Evolutionary conservation across 2,797 vertebrate species (phyloP), one percentile per base, ranked within the genome.

Genomic region (Neostethus bicornis): DNA sequence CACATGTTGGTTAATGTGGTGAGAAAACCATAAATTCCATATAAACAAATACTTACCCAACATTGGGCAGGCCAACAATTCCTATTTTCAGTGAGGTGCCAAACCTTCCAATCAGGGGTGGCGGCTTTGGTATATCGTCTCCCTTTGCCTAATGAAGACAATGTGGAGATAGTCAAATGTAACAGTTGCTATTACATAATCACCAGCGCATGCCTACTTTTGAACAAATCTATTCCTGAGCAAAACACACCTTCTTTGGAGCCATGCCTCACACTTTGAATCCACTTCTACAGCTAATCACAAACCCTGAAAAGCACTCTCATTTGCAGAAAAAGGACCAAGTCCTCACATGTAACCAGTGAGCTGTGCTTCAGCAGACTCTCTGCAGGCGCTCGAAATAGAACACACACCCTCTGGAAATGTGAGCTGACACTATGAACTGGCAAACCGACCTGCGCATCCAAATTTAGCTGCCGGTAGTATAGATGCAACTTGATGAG

Each of bases 41-140:
- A 21, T 13, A 57, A 59, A 72, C 34, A 58, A 66, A 8, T 54
- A 94, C 96, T 84, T 91, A 99, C 97, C 97, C 96, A 45, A 98
- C 94, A 81, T 99, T 99, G 23, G 96, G 97, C 77, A 97, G 91
- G 79, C 96, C 95, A 53, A 98, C 96, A 70, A 97, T 94, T 79
- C 96, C 97, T 83, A 96, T 95, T 91, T 98, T 98, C 87, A 98
- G 73, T 1, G 94, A 96, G 42, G 96, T 98, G 77, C 96, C 96
- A 75, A 98, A 99, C 76, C 97, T 92, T 84, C 97, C 96, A 86
- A 98, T 97, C 79, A 96, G 93, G 9, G 96, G 93, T n/a, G 91
- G 87, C 9, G 92, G 83, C 42, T 96, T 96, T 64, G 91, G 83
- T 73, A 86, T 94, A 74, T 95, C 93, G 47, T 69, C 74, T 90